These are phyloP conservation scores for Ligdia adustata DNA, from an alignment of 2,888 invertebrate genomes.

Conservation along the genomic window DNA sequence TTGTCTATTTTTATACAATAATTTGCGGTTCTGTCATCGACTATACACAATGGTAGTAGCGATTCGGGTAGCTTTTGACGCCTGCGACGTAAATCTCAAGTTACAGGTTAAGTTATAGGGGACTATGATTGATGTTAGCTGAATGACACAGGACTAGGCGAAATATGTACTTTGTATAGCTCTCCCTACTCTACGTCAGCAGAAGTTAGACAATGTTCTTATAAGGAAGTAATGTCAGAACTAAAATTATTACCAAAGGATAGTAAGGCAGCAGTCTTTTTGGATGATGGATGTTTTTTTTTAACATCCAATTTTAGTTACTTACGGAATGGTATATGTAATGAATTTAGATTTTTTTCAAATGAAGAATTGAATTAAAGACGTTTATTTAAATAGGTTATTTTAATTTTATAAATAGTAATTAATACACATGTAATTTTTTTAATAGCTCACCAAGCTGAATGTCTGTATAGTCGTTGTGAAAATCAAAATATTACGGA, in stretches of 20 bases:
- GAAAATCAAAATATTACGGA: too few relatives aligned
- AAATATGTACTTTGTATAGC: constrained; percentile 43
- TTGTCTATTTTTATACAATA: too few relatives aligned
- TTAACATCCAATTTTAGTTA: constrained; percentile 14
- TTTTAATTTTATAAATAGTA: too few relatives aligned
- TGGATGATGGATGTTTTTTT: constrained; percentile 54
- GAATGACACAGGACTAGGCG: constrained; percentile 50
- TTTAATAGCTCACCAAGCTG: too few relatives aligned
- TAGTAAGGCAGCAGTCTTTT: constrained; percentile 42
- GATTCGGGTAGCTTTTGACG: constrained; percentile 44
- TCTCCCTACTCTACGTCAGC: constrained; percentile 22
- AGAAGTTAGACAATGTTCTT: constrained; percentile 30
- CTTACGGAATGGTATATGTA: too few relatives aligned
- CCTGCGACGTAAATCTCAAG: constrained; percentile 54
- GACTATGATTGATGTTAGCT: constrained; percentile 64
- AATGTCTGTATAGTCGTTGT: too few relatives aligned
- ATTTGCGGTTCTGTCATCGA: background rate
- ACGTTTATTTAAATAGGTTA: too few relatives aligned
- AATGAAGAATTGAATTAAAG: too few relatives aligned
- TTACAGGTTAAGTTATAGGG: too few relatives aligned
- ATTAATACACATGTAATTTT: too few relatives aligned
- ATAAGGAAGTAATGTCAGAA: constrained; percentile 27
- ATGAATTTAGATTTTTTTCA: too few relatives aligned
- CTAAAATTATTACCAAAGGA: constrained; percentile 57
- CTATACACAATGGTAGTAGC: constrained; percentile 54